Conservation (phyloP, 1,140 invertebrate species). For the Dreissena polymorpha region DNA sequence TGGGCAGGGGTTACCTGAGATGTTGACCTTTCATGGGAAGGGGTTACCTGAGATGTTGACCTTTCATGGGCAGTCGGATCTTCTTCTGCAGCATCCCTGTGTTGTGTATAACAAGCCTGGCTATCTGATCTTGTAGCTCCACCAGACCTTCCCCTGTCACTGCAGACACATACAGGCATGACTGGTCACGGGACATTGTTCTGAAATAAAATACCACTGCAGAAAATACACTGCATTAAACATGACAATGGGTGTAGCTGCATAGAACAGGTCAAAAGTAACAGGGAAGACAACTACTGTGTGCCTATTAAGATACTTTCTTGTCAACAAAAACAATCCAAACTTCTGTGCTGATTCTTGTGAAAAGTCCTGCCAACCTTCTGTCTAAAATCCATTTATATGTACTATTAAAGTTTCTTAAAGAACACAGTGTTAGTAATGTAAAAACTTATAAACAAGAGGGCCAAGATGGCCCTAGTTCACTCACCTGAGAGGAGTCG, state of each 20-base stretch:
- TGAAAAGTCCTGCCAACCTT: too few relatives aligned
- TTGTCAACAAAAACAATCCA: neutral
- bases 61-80: constrained; percentile 84
- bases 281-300: neutral
- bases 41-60: constrained; percentile 72
- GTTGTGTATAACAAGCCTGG: constrained; percentile 82
- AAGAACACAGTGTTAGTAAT: too few relatives aligned
- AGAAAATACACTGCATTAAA: neutral
- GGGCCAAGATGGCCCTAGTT: too few relatives aligned
- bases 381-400: too few relatives aligned
- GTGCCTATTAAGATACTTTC: constrained; percentile 3
- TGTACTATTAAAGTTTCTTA: too few relatives aligned
- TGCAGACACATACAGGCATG: constrained; percentile 51
- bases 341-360: neutral
- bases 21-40: too few relatives aligned
- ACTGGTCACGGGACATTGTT: neutral
- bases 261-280: neutral
- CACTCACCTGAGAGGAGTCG: too few relatives aligned
- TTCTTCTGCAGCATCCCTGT: constrained; percentile 82
- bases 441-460: too few relatives aligned
- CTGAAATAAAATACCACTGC: neutral
- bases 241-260: neutral
- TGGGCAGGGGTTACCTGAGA: too few relatives aligned
- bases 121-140: constrained; percentile 81
- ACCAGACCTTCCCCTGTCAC: constrained; percentile 80